A percentile compares a stretch with the other conserved stretches of the same genome.
Conservation (phyloP, 2,113 vertebrate genomes). For the Castor canadensis region DNA sequence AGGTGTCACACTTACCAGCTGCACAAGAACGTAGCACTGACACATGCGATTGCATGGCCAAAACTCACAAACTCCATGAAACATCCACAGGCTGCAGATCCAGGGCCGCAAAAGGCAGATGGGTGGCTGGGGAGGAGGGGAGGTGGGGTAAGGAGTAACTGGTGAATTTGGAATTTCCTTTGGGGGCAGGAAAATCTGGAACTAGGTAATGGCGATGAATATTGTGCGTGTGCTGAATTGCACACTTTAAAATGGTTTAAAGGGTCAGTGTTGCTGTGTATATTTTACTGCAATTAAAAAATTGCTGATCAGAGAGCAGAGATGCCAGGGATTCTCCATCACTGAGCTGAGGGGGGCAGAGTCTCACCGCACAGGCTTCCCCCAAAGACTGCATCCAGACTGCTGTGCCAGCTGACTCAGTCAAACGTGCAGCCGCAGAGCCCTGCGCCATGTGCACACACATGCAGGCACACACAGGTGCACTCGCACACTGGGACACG, state of each 20-base stretch:
- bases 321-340: neutral
- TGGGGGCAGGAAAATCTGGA: neutral
- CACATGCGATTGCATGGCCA: neutral
- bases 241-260: neutral
- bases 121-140: rapidly evolving
- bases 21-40: neutral
- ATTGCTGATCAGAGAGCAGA: neutral
- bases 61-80: rapidly evolving
- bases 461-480: too few species aligned
- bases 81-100: neutral
- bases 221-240: neutral
- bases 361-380: neutral
- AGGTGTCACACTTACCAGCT: too few species aligned
- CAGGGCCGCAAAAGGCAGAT: too few species aligned
- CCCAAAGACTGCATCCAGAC: neutral
- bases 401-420: too few species aligned
- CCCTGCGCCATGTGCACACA: too few species aligned
- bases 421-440: too few species aligned
- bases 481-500: too few species aligned
- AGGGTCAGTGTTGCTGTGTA: too few species aligned
- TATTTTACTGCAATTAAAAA: neutral
- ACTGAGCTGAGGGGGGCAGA: neutral
- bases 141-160: too few species aligned
- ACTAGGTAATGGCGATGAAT: too few species aligned
- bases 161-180: neutral